These are phyloP conservation scores for Dinomys branickii DNA, from an alignment of 2,113 vertebrate genomes.

Conservation along the genomic window DNA sequence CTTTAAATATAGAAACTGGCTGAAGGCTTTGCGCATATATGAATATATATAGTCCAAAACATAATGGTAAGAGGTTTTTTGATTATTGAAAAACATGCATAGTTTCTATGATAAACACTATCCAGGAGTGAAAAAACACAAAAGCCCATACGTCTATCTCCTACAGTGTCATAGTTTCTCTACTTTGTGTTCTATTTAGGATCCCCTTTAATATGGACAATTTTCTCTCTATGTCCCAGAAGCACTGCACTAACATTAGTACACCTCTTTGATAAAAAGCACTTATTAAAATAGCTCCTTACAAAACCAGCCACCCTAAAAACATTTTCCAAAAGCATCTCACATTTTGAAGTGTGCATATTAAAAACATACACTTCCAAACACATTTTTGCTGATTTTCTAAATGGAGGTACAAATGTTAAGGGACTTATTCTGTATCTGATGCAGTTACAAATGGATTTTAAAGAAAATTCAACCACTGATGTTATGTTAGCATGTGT, in stretches of 20 bases:
- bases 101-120: not conserved
- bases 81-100: not conserved
- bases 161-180: not conserved
- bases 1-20: not conserved
- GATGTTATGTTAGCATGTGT: not conserved
- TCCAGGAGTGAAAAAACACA: not conserved
- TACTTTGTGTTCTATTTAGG: not conserved
- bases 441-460: not conserved
- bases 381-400: not conserved
- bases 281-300: not conserved
- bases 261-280: not conserved
- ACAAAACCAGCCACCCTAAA: not conserved
- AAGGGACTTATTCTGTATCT: not conserved
- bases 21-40: not conserved
- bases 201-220: not conserved
- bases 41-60: not conserved
- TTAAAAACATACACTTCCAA: not conserved
- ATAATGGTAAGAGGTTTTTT: not conserved
- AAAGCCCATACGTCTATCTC: not conserved
- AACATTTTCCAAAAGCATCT: conserved; percentile 4
- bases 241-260: not conserved
- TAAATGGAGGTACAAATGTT: conserved; percentile 23
- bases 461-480: not conserved
- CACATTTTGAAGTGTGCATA: not conserved
- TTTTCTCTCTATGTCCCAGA: not conserved